Evolutionary conservation across 1,140 invertebrate species (phyloP).

Genomic region (Pectinophora gossypiella): DNA sequence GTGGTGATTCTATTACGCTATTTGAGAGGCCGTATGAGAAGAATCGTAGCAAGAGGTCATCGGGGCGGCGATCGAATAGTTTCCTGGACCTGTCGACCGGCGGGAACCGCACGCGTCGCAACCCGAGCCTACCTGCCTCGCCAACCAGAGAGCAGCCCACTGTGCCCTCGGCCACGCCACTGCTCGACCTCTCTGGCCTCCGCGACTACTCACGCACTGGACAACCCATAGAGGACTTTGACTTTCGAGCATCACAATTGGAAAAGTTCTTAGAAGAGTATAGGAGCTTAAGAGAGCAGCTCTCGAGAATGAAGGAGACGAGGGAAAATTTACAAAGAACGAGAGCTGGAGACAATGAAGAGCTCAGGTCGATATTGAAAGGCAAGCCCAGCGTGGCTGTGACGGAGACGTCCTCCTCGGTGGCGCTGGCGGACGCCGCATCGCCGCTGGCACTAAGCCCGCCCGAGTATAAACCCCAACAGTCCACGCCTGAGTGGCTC

Average conservation of each 20-base stretch:
- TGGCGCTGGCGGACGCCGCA: conserved; percentile 64
- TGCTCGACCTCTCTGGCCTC: conserved; percentile 73
- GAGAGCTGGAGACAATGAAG: conserved; percentile 62
- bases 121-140: conserved; percentile 65
- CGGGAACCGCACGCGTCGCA: conserved; percentile 49
- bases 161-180: conserved; percentile 74
- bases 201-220: conserved; percentile 59
- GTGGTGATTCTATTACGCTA: conserved; percentile 54
- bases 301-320: conserved; percentile 86
- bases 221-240: conserved; percentile 76
- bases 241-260: conserved; percentile 85
- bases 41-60: conserved; percentile 31
- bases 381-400: conserved; percentile 75
- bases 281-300: conserved; percentile 82
- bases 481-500: conserved; percentile 70
- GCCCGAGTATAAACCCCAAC: conserved; percentile 72
- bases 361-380: conserved; percentile 75
- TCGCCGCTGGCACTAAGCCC: conserved; percentile 68
- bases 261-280: conserved; percentile 87
- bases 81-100: conserved; percentile 74
- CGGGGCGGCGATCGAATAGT: conserved; percentile 71
- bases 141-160: conserved; percentile 54
- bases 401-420: conserved; percentile 63
- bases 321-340: conserved; percentile 80
- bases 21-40: conserved; percentile 53